Evolutionary conservation across 2,888 invertebrate genomes (phyloP).

Genomic region (Aleiodes alternator): DNA sequence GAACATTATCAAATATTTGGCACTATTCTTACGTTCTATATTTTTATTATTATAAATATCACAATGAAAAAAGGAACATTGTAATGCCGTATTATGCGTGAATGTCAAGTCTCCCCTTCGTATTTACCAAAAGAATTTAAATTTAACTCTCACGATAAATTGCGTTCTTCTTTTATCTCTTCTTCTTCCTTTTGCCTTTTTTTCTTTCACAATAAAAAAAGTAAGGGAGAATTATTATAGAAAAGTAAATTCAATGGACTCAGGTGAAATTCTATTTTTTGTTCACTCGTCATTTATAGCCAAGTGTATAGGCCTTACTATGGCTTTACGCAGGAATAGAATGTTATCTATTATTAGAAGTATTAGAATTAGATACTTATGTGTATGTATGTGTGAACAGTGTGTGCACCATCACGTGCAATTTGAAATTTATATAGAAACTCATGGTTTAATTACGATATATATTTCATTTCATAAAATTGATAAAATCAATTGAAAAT

Average conservation of each 20-base stretch:
- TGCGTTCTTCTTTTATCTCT: neutral
- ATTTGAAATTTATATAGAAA: slow-evolving; percentile 22
- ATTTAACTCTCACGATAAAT: too few relatives aligned
- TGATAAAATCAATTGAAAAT: neutral
- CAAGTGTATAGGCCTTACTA: slow-evolving; percentile 26
- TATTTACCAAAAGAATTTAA: too few relatives aligned
- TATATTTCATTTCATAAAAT: slow-evolving; percentile 9
- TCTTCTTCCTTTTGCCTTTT: neutral
- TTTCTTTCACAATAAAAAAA: neutral
- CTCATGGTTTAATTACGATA: neutral
- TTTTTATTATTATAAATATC: too few relatives aligned
- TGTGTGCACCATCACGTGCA: slow-evolving; percentile 22
- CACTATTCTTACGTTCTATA: neutral
- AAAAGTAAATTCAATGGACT: slow-evolving; percentile 24
- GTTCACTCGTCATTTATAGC: slow-evolving; percentile 12
- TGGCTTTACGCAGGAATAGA: slow-evolving; percentile 34
- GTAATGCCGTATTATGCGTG: too few relatives aligned
- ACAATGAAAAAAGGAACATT: too few relatives aligned
- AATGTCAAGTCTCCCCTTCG: too few relatives aligned
- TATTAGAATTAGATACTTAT: slow-evolving; percentile 43
- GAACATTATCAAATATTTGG: slow-evolving; percentile 29
- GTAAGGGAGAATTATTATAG: neutral
- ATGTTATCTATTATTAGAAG: slow-evolving; percentile 43
- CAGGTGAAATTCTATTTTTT: neutral
- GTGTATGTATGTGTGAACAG: neutral